Percentiles rank a stretch among this genome's conserved stretches.
Evolutionary conservation across 2,113 vertebrate genomes (phyloP).

Genomic region (Loxodonta africana): DNA sequence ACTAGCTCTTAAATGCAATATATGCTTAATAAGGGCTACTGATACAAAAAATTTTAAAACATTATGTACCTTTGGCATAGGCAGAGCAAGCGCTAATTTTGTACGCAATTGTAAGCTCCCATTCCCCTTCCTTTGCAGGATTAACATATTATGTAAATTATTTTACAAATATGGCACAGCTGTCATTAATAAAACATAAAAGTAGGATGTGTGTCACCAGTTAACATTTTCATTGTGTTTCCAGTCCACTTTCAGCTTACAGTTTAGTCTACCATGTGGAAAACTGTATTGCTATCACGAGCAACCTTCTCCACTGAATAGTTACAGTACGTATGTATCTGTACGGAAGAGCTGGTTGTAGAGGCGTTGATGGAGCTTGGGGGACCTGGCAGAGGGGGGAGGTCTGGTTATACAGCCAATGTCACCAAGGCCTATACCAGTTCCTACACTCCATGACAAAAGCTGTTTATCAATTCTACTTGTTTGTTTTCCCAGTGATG

Average conservation of each 20-base stretch:
- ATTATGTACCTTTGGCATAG: not conserved
- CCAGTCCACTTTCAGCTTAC: not conserved
- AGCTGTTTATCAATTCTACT: not conserved
- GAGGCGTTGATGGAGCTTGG: not conserved
- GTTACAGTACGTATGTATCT: not conserved
- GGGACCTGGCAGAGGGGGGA: no score
- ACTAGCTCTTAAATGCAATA: constrained; percentile 5
- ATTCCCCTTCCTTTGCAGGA: constrained; percentile 39
- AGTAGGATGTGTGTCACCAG: constrained; percentile 38
- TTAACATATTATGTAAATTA: constrained; percentile 83
- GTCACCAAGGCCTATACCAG: not conserved
- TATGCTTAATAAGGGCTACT: not conserved
- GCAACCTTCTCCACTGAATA: not conserved
- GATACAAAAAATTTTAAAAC: not conserved
- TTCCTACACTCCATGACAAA: not conserved
- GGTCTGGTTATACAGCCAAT: not conserved
- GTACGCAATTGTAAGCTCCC: not conserved
- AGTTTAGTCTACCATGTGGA: not conserved
- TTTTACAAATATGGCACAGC: constrained; percentile 72
- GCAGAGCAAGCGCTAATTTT: constrained; percentile 29
- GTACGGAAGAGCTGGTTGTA: not conserved
- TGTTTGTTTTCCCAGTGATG: not conserved
- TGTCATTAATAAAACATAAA: constrained; percentile 85
- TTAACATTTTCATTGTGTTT: constrained; percentile 80
- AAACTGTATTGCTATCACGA: not conserved